Evolutionary conservation across 1,140 invertebrate genomes (phyloP).

Genomic region (Rhopalosiphum padi): DNA sequence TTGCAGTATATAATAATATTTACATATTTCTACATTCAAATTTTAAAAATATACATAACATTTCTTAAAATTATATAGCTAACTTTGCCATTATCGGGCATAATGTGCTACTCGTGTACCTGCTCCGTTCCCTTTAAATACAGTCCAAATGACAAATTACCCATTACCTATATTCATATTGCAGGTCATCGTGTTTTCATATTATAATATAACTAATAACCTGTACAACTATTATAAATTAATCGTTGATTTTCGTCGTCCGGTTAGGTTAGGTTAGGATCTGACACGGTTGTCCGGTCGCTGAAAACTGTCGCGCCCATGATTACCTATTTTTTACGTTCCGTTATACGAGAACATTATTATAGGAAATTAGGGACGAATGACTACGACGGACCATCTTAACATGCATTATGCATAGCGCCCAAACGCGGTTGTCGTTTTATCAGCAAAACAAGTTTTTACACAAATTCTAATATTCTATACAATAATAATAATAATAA

Average conservation of each 20-base stretch:
- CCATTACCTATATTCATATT: not conserved
- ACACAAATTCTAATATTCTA: not conserved
- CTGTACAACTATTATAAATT: not conserved
- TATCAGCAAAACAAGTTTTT: not conserved
- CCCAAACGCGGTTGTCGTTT: not conserved
- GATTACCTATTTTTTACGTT: not conserved
- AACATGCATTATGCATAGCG: not conserved
- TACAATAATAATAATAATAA: not conserved
- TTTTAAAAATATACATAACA: not conserved
- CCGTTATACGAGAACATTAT: constrained; percentile 7
- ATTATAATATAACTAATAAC: not conserved
- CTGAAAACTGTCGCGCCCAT: not conserved
- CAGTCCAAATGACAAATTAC: not conserved
- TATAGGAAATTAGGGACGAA: constrained; percentile 7
- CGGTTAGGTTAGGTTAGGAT: not conserved
- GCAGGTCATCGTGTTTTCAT: not conserved
- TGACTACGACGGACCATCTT: not conserved
- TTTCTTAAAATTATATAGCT: not conserved
- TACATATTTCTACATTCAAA: not conserved
- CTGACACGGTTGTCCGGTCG: not conserved
- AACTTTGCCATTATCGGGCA: not conserved
- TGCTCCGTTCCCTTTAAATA: not conserved
- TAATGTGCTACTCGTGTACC: not conserved
- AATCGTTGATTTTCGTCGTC: not conserved
- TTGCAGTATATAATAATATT: not conserved